These are phyloP conservation scores for Xyrauchen texanus DNA, from an alignment of 2,113 vertebrate genomes.

Conservation along the genomic window DNA sequence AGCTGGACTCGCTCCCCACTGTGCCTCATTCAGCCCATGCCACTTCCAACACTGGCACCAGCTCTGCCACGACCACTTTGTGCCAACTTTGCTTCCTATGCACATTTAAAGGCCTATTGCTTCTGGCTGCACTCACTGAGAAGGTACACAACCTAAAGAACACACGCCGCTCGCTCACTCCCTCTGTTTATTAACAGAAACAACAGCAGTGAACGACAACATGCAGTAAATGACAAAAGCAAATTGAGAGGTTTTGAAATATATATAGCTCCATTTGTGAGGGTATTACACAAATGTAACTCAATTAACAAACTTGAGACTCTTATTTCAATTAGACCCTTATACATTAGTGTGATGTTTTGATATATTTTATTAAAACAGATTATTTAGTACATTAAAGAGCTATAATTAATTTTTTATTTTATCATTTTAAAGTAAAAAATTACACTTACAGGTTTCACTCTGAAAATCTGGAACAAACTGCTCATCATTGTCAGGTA, in stretches of 20 bases:
- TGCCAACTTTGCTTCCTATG: constrained; percentile 70
- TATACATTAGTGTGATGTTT: too few species aligned
- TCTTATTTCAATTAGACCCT: too few species aligned
- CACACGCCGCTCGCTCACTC: constrained; percentile 7
- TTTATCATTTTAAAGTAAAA: too few species aligned
- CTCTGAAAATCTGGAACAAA: constrained; percentile 99
- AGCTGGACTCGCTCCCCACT: constrained; percentile 72
- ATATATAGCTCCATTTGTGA: too few species aligned
- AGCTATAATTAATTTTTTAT: too few species aligned
- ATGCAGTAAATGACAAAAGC: not conserved
- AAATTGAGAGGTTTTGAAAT: too few species aligned
- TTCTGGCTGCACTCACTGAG: constrained; percentile 30
- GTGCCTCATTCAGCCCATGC: constrained; percentile 72
- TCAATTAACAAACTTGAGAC: not conserved
- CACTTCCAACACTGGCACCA: constrained; percentile 63
- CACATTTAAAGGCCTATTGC: constrained; percentile 57
- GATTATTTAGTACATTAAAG: too few species aligned
- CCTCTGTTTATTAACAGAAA: constrained; percentile 6
- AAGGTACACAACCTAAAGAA: constrained; percentile 14
- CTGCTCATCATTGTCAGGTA: constrained; percentile 99
- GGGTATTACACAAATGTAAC: not conserved
- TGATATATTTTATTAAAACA: too few species aligned
- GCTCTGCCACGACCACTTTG: constrained; percentile 60
- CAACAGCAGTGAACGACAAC: not conserved
- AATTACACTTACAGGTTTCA: constrained; percentile 95